These are phyloP conservation scores for Eupithecia tripunctaria DNA, from an alignment of 2,888 invertebrate species.

Conservation along the genomic window DNA sequence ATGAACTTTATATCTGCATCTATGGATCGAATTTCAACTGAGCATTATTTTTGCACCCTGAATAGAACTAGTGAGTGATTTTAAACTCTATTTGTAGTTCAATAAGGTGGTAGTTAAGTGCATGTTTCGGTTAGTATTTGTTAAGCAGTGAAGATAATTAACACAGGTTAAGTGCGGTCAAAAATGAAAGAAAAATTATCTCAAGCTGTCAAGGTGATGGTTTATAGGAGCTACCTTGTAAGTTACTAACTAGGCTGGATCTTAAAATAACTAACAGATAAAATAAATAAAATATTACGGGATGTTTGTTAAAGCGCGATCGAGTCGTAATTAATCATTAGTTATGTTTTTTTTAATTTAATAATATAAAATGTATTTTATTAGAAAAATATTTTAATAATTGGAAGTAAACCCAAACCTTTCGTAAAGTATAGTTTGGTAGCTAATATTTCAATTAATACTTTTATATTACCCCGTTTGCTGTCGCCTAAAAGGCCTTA, in stretches of 20 bases:
- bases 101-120: neutral
- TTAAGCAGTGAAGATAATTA: conserved; percentile 42
- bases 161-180: conserved; percentile 49
- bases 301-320: neutral
- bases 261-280: neutral
- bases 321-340: neutral
- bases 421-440: too few species aligned
- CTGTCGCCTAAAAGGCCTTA: too few species aligned
- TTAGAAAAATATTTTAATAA: too few species aligned
- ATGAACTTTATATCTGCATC: conserved; percentile 16
- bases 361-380: too few species aligned
- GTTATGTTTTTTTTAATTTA: too few species aligned
- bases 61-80: neutral
- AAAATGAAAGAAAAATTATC: conserved; percentile 24
- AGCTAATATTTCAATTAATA: too few species aligned
- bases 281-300: neutral
- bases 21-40: conserved; percentile 36
- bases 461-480: too few species aligned
- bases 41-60: neutral
- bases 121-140: neutral
- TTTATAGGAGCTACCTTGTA: conserved; percentile 13
- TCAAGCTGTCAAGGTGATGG: conserved; percentile 7
- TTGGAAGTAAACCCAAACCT: too few species aligned
- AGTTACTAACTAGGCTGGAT: conserved; percentile 7
- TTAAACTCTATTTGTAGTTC: neutral